Evolutionary conservation across 2,797 vertebrate genomes (phyloP).

Genomic region (Enteromius fasciolatus): DNA sequence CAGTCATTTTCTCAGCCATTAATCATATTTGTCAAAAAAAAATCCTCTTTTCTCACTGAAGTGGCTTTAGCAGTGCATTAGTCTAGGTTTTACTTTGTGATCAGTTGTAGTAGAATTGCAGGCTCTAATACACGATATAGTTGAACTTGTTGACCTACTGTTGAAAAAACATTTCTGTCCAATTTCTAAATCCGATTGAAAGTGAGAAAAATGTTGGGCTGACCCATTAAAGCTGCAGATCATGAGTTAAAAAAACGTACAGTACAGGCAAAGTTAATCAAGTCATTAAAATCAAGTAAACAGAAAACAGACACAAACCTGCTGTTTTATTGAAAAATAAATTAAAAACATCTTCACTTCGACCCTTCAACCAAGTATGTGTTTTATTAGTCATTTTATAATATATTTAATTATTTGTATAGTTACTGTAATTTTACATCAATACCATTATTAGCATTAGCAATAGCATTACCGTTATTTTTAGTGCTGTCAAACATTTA

Average conservation of each 20-base stretch:
- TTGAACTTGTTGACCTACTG: background rate
- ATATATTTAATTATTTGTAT: background rate
- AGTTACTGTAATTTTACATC: background rate
- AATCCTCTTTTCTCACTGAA: background rate
- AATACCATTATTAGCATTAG: background rate
- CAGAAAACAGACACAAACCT: background rate
- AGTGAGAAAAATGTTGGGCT: background rate
- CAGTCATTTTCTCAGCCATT: background rate
- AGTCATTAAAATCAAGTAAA: background rate
- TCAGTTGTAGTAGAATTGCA: background rate
- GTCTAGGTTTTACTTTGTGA: background rate
- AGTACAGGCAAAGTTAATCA: background rate
- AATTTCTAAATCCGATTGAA: background rate
- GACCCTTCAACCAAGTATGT: background rate
- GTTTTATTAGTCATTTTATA: background rate
- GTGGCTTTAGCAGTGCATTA: background rate
- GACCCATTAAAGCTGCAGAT: background rate
- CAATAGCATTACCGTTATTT: too few species aligned
- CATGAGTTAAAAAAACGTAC: background rate
- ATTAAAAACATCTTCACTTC: background rate
- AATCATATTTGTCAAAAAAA: background rate
- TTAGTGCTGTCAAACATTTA: too few species aligned
- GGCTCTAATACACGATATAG: background rate
- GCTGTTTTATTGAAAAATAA: background rate
- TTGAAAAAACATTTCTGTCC: background rate